Conservation (phyloP, 2,888 invertebrate species). For the Drosophila macrothrix region DNA sequence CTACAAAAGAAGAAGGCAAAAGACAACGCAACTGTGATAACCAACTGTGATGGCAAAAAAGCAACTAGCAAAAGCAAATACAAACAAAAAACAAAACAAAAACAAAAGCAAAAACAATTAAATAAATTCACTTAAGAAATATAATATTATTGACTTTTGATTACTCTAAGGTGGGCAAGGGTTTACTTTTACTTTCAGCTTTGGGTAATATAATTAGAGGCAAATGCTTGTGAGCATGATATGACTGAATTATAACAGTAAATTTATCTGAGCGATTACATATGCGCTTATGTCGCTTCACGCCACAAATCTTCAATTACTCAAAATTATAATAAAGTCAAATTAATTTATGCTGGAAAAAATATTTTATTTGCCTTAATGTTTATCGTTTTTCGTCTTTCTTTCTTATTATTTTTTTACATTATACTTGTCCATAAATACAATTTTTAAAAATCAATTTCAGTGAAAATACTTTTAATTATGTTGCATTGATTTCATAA, state of each 20-base stretch:
- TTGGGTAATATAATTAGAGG: not conserved
- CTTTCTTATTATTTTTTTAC: not conserved
- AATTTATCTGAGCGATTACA: not conserved
- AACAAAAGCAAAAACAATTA: slow-evolving; percentile 22
- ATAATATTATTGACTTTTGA: slow-evolving; percentile 22
- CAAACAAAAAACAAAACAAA: not conserved
- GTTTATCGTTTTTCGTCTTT: not conserved
- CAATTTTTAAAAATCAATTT: not conserved
- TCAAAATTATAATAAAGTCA: not conserved
- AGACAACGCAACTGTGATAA: slow-evolving; percentile 78
- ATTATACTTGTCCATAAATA: not conserved
- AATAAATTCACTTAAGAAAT: slow-evolving; percentile 46
- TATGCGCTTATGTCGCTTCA: not conserved
- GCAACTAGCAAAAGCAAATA: slow-evolving; percentile 45
- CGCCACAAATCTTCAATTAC: not conserved
- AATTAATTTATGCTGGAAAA: not conserved
- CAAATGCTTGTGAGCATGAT: not conserved
- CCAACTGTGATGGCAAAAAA: slow-evolving; percentile 78
- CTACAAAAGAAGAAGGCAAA: slow-evolving; percentile 16
- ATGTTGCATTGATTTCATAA: slow-evolving; percentile 17
- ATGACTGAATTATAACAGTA: not conserved
- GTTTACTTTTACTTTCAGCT: slow-evolving; percentile 14
- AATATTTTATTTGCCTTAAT: not conserved
- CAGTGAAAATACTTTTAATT: not conserved
- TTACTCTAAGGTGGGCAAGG: slow-evolving; percentile 12